Conservation (phyloP, 2,113 vertebrate genomes). For the Sialia sialis region DNA sequence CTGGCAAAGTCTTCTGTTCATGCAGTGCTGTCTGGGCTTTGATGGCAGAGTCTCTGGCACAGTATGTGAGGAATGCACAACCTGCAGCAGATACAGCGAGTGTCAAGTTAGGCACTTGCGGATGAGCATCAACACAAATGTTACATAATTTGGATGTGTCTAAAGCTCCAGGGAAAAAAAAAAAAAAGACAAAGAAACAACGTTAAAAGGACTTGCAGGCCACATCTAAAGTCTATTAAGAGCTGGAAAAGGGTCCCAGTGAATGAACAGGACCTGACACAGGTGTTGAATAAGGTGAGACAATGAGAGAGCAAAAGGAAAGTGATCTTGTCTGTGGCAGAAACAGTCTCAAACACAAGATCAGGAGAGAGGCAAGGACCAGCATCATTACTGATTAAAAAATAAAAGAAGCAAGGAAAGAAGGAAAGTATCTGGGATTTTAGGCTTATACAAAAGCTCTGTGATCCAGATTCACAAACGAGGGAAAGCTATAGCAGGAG, state of each 20-base stretch:
- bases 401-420: neutral
- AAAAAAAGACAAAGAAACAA: neutral
- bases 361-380: neutral
- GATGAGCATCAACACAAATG: neutral
- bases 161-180: neutral
- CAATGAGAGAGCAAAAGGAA: neutral
- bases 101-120: neutral
- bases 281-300: neutral
- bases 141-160: neutral
- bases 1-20: slow-evolving; percentile 96
- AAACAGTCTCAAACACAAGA: neutral
- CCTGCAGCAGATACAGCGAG: slow-evolving; percentile 73
- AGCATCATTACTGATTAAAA: neutral
- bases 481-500: neutral
- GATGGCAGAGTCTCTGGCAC: slow-evolving; percentile 95
- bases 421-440: neutral
- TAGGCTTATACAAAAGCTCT: neutral
- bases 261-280: neutral
- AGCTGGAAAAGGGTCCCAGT: neutral
- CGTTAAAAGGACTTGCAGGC: neutral
- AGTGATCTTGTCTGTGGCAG: neutral
- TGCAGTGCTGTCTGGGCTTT: slow-evolving; percentile 98
- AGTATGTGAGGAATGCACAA: slow-evolving; percentile 98
- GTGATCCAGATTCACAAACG: neutral
- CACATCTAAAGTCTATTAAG: neutral